Evolutionary conservation across 64 coral and sea anemone species (phyloP).

Genomic region (Pocillopora damicornis): DNA sequence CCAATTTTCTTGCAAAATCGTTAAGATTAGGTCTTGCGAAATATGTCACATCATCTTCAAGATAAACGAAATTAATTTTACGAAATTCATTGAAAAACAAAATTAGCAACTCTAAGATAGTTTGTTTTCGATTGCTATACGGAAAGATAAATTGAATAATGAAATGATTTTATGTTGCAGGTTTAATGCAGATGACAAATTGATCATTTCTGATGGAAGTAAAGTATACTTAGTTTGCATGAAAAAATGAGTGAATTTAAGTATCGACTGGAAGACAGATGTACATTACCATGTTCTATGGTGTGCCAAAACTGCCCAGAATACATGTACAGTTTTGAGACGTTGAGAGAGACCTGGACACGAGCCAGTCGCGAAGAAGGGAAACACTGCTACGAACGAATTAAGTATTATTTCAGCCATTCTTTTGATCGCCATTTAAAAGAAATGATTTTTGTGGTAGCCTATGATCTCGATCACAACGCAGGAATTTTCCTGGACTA

Average conservation of each 20-base stretch:
- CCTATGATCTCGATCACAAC: constrained; percentile 13
- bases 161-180: no score
- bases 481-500: constrained; percentile 28
- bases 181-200: background rate
- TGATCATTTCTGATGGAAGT: no score
- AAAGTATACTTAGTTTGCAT: background rate
- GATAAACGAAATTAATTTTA: no score
- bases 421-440: constrained; percentile 15
- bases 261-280: background rate
- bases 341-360: constrained; percentile 13
- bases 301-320: background rate
- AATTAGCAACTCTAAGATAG: no score
- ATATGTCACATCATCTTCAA: no score
- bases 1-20: no score
- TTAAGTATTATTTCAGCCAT: constrained; percentile 16
- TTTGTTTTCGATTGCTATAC: no score
- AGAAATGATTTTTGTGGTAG: constrained; percentile 28
- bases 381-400: background rate
- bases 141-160: no score
- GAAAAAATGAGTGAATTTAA: background rate
- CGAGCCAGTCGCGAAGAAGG: background rate
- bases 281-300: background rate
- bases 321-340: constrained; percentile 20
- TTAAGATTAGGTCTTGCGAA: no score
- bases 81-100: no score